phyloP scores from a whole-genome alignment of 2,113 vertebrate genomes.

The Anser brachyrhynchus region DNA sequence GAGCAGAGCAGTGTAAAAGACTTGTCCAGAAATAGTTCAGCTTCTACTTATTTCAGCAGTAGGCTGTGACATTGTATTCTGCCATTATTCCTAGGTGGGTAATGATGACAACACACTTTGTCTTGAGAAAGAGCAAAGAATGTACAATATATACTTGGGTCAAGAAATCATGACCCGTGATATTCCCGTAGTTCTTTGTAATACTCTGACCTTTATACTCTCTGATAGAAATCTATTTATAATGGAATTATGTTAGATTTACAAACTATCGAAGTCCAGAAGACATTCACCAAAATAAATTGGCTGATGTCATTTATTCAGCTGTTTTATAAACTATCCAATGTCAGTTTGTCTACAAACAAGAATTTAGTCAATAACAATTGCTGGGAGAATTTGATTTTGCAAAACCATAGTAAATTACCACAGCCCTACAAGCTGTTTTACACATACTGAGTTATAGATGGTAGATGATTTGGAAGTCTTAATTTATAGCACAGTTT shows the following conservation, averaged over 20 bases:
- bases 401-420: neutral
- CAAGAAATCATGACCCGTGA: neutral
- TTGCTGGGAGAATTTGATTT: conserved; percentile 16
- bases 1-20: neutral
- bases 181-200: neutral
- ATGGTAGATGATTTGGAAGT: neutral
- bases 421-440: neutral
- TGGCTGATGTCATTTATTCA: neutral
- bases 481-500: neutral
- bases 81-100: neutral
- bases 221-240: neutral
- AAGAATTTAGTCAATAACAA: neutral
- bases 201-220: neutral
- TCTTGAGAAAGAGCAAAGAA: neutral
- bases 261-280: neutral
- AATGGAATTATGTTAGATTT: neutral
- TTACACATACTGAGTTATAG: neutral
- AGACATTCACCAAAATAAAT: neutral
- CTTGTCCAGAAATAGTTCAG: neutral
- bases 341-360: neutral
- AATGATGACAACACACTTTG: neutral
- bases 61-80: neutral
- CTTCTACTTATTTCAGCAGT: neutral
- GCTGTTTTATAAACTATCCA: neutral
- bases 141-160: neutral